Percentiles rank a stretch among this genome's conserved stretches.
phyloP scores from a whole-genome alignment of 2,113 vertebrate genomes.

The Pygoscelis adeliae region DNA sequence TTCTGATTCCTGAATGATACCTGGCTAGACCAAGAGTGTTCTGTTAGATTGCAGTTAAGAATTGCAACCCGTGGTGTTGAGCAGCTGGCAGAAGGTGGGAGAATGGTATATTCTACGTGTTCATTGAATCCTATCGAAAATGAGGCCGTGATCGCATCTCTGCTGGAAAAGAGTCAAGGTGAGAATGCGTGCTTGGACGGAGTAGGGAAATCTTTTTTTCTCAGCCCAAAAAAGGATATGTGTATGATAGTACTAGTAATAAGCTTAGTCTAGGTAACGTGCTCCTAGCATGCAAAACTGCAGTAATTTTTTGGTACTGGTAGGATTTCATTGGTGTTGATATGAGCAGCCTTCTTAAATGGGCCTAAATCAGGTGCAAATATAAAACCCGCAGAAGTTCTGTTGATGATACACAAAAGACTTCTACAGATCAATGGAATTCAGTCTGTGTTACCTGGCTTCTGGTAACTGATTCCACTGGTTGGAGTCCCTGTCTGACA shows the following conservation, averaged over 20 bases:
- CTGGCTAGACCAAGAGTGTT: neutral
- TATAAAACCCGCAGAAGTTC: neutral
- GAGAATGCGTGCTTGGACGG: neutral
- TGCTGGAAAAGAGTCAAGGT: conserved; percentile 97
- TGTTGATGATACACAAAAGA: neutral
- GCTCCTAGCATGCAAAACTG: neutral
- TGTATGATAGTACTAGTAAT: neutral
- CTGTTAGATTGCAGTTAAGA: conserved; percentile 88
- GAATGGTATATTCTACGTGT: conserved; percentile 98
- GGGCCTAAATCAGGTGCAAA: neutral
- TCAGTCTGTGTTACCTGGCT: neutral
- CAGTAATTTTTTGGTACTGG: neutral
- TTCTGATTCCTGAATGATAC: neutral
- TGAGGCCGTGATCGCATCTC: conserved; percentile 90
- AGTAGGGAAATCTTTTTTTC: neutral
- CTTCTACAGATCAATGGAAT: neutral
- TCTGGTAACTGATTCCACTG: neutral
- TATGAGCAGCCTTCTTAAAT: neutral
- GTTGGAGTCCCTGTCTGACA: neutral
- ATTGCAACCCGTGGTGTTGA: conserved; percentile 93
- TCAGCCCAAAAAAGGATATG: neutral
- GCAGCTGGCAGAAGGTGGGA: conserved; percentile 91
- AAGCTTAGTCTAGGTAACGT: neutral
- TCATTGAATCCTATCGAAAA: conserved; percentile 95
- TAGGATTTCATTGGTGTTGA: neutral